A percentile compares a stretch with the other conserved stretches of the same genome.
Evolutionary conservation across 2,797 vertebrate genomes (phyloP).

Genomic region (Crossoptilon crossoptilon): DNA sequence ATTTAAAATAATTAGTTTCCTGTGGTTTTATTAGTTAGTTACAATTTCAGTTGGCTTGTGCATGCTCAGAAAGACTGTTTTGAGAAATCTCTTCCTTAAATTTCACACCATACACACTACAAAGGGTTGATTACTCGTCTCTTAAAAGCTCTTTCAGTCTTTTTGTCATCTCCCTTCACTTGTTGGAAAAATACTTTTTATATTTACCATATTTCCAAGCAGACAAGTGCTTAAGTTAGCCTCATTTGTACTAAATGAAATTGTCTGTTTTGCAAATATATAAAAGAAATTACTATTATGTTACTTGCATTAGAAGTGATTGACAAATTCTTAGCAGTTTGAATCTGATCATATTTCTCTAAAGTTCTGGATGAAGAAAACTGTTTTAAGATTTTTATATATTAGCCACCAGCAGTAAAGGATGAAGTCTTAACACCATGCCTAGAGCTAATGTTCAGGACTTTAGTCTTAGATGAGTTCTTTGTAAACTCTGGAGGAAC

Average conservation of each 20-base stretch:
- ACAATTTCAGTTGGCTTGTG: background rate
- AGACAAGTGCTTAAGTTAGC: background rate
- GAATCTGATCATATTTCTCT: accelerated
- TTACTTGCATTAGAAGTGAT: background rate
- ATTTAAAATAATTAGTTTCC: background rate
- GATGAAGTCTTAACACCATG: background rate
- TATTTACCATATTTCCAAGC: background rate
- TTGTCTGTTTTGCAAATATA: background rate
- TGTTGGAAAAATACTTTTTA: background rate
- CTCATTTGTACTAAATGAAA: background rate
- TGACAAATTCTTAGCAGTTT: background rate
- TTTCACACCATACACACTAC: background rate
- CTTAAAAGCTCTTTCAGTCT: background rate
- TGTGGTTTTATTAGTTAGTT: background rate
- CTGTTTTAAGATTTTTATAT: background rate
- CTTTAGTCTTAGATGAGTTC: background rate
- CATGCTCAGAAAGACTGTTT: background rate
- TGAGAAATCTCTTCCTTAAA: background rate
- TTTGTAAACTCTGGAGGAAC: background rate
- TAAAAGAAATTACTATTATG: background rate
- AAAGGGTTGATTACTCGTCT: background rate
- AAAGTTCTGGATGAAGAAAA: background rate
- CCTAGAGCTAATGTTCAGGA: background rate
- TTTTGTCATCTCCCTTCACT: background rate
- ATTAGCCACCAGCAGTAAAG: background rate